Evolutionary conservation across 2,797 vertebrate genomes (phyloP).

Genomic region (Chanos chanos): DNA sequence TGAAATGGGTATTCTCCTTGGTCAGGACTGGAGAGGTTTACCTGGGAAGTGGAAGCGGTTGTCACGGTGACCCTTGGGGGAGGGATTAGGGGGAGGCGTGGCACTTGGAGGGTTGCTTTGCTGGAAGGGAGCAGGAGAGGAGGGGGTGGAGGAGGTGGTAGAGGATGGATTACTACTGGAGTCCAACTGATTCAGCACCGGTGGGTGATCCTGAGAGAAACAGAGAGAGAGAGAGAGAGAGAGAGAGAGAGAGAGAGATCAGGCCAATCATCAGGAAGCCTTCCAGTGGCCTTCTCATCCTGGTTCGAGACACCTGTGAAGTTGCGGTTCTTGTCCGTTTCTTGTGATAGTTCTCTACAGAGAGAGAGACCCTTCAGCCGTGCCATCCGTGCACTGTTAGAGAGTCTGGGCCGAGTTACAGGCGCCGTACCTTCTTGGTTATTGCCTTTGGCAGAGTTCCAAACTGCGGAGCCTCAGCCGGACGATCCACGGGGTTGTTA

Average conservation of each 20-base stretch:
- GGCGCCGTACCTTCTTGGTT: conserved; percentile 96
- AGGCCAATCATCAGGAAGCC: background rate
- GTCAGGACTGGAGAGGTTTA: conserved; percentile 53
- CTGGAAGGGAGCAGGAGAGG: conserved; percentile 92
- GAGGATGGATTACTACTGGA: conserved; percentile 98
- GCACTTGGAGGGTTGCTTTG: conserved; percentile 91
- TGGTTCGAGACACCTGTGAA: no score
- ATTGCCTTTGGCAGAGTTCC: conserved; percentile 94
- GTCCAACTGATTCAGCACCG: conserved; percentile 89
- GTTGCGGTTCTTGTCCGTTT: no score
- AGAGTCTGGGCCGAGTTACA: no score
- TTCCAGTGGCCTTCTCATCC: background rate
- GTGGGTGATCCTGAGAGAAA: conserved; percentile 82
- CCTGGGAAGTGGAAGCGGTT: conserved; percentile 94
- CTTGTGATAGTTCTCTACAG: no score
- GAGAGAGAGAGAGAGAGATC: background rate
- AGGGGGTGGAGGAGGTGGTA: conserved; percentile 96
- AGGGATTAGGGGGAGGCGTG: conserved; percentile 93
- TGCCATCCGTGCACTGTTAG: no score
- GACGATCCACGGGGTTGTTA: conserved; percentile 93
- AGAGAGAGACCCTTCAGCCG: no score
- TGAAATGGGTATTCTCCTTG: no score
- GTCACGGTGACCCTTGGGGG: conserved; percentile 90
- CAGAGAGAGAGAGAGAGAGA: background rate
- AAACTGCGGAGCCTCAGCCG: conserved; percentile 84